Evolutionary conservation across 2,113 vertebrate genomes (phyloP), one percentile per base, ranked within the genome.

Genomic region (Cnemophilus loriae): DNA sequence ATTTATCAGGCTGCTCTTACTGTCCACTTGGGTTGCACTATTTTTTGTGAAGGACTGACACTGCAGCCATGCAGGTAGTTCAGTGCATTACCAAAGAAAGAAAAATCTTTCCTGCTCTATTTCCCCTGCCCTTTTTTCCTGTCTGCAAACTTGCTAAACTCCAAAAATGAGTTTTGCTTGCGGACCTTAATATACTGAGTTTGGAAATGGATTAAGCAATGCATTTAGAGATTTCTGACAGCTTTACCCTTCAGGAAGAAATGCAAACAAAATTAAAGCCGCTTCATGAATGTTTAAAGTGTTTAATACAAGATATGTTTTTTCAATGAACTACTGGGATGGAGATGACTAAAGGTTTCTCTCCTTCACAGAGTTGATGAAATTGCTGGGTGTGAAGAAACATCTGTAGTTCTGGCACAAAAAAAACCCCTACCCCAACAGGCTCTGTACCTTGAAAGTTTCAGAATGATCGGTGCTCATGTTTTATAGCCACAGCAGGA

Each of bases 231-330:
- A 94, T 97, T 95, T 96, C 63, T 95, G 96, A 91, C 87, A 96
- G 90, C 84, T 95, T 94, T 96, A 87, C 90, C 95, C 95, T 97
- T 95, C 95, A 97, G 95, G 89, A 95, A 95, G 92, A 95, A 97
- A 96, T 64, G 93, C 90, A 97, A 94, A 96, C 83, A 92, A 95
- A 97, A 97, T 95, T 97, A 97, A 96, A 95, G 95, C 95, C 74
- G 91, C 96, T 95, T 97, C 97, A 96, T 96, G 95, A 96, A 97
- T 97, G 94, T 97, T 97, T 97, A 84, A 97, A 95, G 80, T 92
- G 94, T 92, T 96, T 96, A 95, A 96, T 91, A 95, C 87, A 93
- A 89, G 90, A 90, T 91, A 88, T 64, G 84, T 85, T 97, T 95
- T 95, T 88, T 39, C 95, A 96, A 24, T 84, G 90, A 96, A 93